These are phyloP conservation scores for Microctenopoma steveboyesi DNA, from an alignment of 2,797 vertebrate species.

Conservation along the genomic window DNA sequence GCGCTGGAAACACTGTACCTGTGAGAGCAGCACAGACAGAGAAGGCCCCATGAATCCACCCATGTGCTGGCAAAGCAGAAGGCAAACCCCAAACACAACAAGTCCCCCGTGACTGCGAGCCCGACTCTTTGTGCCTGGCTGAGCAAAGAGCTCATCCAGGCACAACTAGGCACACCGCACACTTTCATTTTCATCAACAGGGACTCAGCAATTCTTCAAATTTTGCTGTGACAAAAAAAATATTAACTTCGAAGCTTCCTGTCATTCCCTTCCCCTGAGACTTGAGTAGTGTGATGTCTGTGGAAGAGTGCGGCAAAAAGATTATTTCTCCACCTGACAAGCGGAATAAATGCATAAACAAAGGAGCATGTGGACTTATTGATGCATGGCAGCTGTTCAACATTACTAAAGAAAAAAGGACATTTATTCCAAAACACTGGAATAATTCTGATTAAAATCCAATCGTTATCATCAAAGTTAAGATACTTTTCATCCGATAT, in stretches of 20 bases:
- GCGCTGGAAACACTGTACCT: slow-evolving; percentile 68
- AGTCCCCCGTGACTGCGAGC: slow-evolving; percentile 64
- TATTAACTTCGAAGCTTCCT: slow-evolving; percentile 70
- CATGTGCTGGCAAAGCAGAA: slow-evolving; percentile 60
- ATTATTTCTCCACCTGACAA: slow-evolving; percentile 35
- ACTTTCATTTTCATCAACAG: slow-evolving; percentile 61
- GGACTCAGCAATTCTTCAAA: slow-evolving; percentile 45
- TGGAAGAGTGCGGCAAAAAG: slow-evolving; percentile 38
- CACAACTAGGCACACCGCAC: slow-evolving; percentile 48
- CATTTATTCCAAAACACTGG: slow-evolving; percentile 55
- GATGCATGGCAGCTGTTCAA: slow-evolving; percentile 71
- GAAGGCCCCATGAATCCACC: slow-evolving; percentile 67
- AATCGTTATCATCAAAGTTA: slow-evolving; percentile 46
- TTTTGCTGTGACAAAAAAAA: slow-evolving; percentile 57
- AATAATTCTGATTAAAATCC: slow-evolving; percentile 54
- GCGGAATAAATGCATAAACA: slow-evolving; percentile 64
- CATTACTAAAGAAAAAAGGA: slow-evolving; percentile 36
- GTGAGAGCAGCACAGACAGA: slow-evolving; percentile 63
- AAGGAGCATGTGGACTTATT: slow-evolving; percentile 67
- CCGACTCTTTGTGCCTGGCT: slow-evolving; percentile 31
- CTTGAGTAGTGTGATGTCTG: slow-evolving; percentile 61
- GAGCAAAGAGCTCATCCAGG: slow-evolving; percentile 55
- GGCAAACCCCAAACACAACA: slow-evolving; percentile 68
- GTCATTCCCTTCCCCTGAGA: slow-evolving; percentile 53
- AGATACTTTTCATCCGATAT: slow-evolving; percentile 36